Base-by-base conservation (phyloP, 2,113 vertebrate genomes). In the Camarhynchus parvulus region DNA sequence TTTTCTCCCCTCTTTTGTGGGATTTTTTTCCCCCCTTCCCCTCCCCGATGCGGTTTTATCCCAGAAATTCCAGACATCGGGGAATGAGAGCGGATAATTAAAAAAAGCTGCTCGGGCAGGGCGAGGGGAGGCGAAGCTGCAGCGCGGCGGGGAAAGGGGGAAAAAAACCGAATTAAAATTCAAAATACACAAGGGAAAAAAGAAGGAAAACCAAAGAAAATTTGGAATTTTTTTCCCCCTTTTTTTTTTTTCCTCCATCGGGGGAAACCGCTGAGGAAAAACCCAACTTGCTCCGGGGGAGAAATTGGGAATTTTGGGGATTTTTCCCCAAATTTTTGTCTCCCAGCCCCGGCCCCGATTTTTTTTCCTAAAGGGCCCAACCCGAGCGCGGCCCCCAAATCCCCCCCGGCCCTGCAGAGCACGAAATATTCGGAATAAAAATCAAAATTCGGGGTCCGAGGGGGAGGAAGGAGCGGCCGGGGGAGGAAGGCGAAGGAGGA, bases 1-100 rank as follows among this genome's bases (percentile, higher is more conserved):
- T 39, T 39, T 39, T 39, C 37, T 10, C 11, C 22, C 39, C 16
- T 49, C 56, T 53, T 61, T 39, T 14, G 1, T 13, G 56, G 49
- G 73, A 53, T 20, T 58, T 37, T 37, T 12, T 4, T 35, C 35
- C 35, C 35, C 35, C 35, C 1, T 4, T 1, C 8, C 14, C 14
- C 23, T 20, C 8, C 11, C 58, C 75, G 31, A 56, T 72, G 61
- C 90, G 31, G 35, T 79, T 90, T 93, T 21, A 88, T 11, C 70
- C 47, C 93, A 88, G 92, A 63, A 95, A 95, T 76, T 92, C 25
- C 44, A 92, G 88, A 42, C 82, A 63, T 70, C 59, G 2, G 67
- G 84, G 78, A 93, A 87, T 84, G 94, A 63, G 81, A 80, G 79
- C 37, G 86, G 96, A 79, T 93, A 93, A 94, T 95, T 93, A 87